Evolutionary conservation across 2,113 vertebrate species (phyloP).

Genomic region (Phaetusa simplex): DNA sequence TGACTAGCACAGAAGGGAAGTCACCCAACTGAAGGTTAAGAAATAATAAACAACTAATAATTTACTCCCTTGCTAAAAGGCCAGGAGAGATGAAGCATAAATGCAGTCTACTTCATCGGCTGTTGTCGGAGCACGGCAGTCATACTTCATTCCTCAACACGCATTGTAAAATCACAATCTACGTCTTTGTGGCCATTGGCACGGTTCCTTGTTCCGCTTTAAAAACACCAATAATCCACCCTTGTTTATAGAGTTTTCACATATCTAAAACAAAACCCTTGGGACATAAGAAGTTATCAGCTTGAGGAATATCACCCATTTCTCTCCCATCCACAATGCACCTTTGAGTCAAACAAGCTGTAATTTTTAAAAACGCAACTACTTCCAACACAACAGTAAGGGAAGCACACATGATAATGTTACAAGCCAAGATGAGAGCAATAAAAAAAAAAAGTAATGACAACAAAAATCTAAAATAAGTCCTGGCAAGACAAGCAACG

Average conservation of each 20-base stretch:
- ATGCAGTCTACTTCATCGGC: background rate
- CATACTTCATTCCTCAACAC: background rate
- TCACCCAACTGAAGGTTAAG: conserved; percentile 26
- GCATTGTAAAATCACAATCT: background rate
- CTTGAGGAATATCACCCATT: background rate
- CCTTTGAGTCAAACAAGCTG: background rate
- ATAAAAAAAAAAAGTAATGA: background rate
- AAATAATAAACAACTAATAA: conserved; percentile 48
- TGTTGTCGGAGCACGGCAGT: background rate
- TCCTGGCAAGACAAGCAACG: background rate
- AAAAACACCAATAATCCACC: background rate
- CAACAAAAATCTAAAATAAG: background rate
- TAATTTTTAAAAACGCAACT: background rate
- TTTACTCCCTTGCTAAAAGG: conserved; percentile 20
- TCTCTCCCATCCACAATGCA: background rate
- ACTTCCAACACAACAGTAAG: background rate
- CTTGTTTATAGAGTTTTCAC: background rate
- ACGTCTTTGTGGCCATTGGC: conserved; percentile 12
- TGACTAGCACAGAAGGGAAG: conserved; percentile 22
- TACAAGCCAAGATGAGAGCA: background rate
- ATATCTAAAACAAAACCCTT: conserved; percentile 5
- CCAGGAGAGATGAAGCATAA: conserved; percentile 25
- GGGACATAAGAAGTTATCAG: background rate
- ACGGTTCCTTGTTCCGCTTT: conserved; percentile 6
- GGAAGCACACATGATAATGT: background rate